phyloP scores from a whole-genome alignment of 2,888 invertebrate genomes.

The Chalcosyrphus nemorum region DNA sequence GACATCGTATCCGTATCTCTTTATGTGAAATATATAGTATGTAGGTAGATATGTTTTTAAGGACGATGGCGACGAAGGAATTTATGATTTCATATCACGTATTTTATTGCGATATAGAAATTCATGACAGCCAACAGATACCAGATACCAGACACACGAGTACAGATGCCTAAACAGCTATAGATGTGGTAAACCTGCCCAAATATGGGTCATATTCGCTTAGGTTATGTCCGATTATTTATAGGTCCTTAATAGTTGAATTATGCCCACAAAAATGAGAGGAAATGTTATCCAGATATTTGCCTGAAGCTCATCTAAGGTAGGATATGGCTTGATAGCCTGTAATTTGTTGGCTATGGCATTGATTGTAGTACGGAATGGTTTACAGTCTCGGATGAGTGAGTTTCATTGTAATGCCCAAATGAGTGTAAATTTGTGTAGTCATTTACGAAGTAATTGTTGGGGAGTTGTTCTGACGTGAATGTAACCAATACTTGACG shows the following conservation, averaged over 20 bases:
- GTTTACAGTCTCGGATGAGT: slow-evolving; percentile 4
- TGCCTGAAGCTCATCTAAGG: no score
- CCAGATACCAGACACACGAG: slow-evolving; percentile 26
- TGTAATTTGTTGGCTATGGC: slow-evolving; percentile 9
- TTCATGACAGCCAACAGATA: slow-evolving; percentile 69
- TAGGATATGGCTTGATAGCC: background rate
- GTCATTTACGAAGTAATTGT: slow-evolving; percentile 12
- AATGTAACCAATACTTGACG: slow-evolving; percentile 1
- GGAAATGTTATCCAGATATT: slow-evolving; percentile 21
- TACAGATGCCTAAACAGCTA: background rate
- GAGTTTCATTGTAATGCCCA: background rate
- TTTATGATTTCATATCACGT: slow-evolving; percentile 72
- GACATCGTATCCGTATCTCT: slow-evolving; percentile 27
- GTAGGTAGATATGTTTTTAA: no score
- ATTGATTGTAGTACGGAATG: slow-evolving; percentile 16
- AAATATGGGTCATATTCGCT: slow-evolving; percentile 56
- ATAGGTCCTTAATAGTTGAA: slow-evolving; percentile 64
- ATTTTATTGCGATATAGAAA: slow-evolving; percentile 72
- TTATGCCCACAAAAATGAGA: slow-evolving; percentile 52
- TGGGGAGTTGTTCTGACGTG: background rate
- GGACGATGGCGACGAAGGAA: slow-evolving; percentile 40
- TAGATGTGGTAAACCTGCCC: background rate
- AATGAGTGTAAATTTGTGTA: slow-evolving; percentile 25
- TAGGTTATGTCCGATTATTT: slow-evolving; percentile 60
- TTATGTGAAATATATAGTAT: slow-evolving; percentile 17